Evolutionary conservation across 2,797 vertebrate genomes (phyloP).

Genomic region (Rhadinocentrus ornatus): DNA sequence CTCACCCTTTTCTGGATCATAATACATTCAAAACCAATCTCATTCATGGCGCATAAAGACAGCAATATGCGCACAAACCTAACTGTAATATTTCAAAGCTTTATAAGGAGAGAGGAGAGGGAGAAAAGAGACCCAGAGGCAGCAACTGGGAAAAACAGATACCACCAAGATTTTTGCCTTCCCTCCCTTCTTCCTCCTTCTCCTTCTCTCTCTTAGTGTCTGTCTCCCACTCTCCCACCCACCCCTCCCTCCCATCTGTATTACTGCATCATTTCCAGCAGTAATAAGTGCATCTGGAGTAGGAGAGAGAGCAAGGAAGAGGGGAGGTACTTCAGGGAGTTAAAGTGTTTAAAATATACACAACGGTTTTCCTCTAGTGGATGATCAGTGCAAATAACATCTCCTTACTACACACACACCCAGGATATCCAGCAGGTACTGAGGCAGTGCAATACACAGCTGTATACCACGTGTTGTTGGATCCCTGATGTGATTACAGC

Average conservation of each 20-base stretch:
- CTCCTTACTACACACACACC: constrained; percentile 9
- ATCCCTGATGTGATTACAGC: constrained; percentile 33
- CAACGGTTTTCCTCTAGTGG: constrained; percentile 69
- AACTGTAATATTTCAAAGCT: constrained; percentile 74
- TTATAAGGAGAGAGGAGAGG: constrained; percentile 66
- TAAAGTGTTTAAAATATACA: constrained; percentile 76
- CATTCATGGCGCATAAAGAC: constrained; percentile 62
- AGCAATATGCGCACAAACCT: constrained; percentile 71
- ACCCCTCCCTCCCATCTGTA: constrained; percentile 42
- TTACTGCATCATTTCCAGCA: constrained; percentile 72
- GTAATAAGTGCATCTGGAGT: constrained; percentile 73
- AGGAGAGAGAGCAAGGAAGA: constrained; percentile 46
- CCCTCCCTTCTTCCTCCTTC: constrained; percentile 12
- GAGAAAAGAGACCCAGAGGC: constrained; percentile 67
- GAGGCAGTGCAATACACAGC: constrained; percentile 29
- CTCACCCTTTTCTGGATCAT: constrained; percentile 55
- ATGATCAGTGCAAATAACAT: constrained; percentile 64
- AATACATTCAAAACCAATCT: constrained; percentile 72
- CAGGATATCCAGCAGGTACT: constrained; percentile 36
- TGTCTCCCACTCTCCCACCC: constrained; percentile 37
- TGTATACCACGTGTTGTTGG: constrained; percentile 16
- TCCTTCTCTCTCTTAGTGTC: constrained; percentile 27
- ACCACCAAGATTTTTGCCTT: constrained; percentile 61
- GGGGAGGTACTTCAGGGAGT: constrained; percentile 69
- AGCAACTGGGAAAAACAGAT: constrained; percentile 71